Evolutionary conservation across 35 echinoderm and acorn worm genomes (phyloP).

Genomic region (Heliocidaris tuberculata): DNA sequence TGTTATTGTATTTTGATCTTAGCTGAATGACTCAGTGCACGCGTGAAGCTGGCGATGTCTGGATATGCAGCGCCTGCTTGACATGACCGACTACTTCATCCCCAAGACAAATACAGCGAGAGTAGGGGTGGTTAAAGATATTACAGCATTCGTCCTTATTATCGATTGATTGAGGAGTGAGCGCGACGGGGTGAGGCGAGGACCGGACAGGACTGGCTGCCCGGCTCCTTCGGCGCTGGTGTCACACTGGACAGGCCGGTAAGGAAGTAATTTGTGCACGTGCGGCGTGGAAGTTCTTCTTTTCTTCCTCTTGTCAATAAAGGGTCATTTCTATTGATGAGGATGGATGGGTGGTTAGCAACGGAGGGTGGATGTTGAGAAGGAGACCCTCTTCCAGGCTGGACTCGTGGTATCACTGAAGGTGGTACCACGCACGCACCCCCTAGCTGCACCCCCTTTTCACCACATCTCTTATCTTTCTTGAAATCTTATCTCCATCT

Average conservation of each 20-base stretch:
- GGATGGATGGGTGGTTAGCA: neutral
- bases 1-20: constrained; percentile 13
- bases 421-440: neutral
- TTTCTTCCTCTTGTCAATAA: neutral
- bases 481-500: neutral
- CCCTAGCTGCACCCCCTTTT: neutral
- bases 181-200: neutral
- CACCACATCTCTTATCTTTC: neutral
- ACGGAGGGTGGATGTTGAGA: neutral
- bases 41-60: neutral
- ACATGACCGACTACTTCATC: neutral
- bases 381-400: neutral
- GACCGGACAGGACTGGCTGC: neutral
- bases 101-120: neutral
- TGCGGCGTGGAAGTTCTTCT: neutral
- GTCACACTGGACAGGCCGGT: neutral
- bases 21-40: constrained; percentile 8
- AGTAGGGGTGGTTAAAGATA: neutral
- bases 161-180: neutral
- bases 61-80: neutral
- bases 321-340: constrained; percentile 8
- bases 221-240: neutral
- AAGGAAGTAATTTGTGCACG: constrained; percentile 7
- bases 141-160: neutral
- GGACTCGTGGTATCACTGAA: neutral